Evolutionary conservation across 53 echinoderm and acorn worm genomes (phyloP), one percentile per base, ranked within the genome.

Genomic region (Echinometra lucunter): DNA sequence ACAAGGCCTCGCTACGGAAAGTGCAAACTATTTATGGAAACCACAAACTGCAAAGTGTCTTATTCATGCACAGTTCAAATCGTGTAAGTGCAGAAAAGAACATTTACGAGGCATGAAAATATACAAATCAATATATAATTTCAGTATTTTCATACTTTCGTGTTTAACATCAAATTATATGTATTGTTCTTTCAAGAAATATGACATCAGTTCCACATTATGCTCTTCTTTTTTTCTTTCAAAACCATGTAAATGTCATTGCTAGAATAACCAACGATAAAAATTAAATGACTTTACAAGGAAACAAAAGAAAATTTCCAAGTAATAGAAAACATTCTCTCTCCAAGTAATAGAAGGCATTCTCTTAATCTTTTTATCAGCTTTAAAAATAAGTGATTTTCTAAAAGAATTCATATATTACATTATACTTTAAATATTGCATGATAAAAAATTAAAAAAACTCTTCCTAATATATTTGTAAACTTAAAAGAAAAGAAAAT

Each of bases 1-100:
- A 49, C 85, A 85, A 85, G 85, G 49, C 10, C 45, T 85, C 27
- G 49, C 40, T 45, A 85, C 27, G 19, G 78, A 78, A 85, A 49
- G 53, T 47, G 85, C 85, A 85, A 78, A 78, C 49, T 85, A 2
- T 74, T 81, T 53, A 49, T 85, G 53, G 28, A 85, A 49, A 85
- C 11, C 85, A 49, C 45, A 85, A 49, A 85, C 85, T 47, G 85
- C 85, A 85, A 85, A 47, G 85, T 85, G 85, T 85, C 85, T 47
- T n/a, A 85, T 47, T 85, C 85, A 85, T 85, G 85, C 85, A 49
- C 47, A 85, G 49, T 49, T 28, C 49, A 49, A 49, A 11, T 30
- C 47, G 6, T 10, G 27, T 85, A 85, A 49, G 85, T 85, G 85
- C 85, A 85, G 11, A 49, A 85, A 85, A 85, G n/a, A 78, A 78